Evolutionary conservation across 2,113 vertebrate species (phyloP).

Genomic region (Morphnarchus princeps): DNA sequence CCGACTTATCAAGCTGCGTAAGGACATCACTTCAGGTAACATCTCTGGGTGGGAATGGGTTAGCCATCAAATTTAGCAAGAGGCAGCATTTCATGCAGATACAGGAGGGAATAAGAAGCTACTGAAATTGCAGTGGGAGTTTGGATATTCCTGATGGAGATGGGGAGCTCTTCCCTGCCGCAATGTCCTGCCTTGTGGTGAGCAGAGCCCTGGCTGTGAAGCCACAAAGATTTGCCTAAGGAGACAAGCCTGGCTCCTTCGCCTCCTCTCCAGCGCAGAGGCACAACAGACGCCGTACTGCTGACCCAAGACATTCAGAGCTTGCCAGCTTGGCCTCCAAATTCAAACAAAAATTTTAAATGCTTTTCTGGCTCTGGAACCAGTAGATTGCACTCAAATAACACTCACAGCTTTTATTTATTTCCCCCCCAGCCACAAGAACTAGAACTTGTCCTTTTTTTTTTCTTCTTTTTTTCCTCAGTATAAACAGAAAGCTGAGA

Average conservation of each 20-base stretch:
- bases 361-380: conserved; percentile 20
- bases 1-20: neutral
- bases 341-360: conserved; percentile 31
- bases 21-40: neutral
- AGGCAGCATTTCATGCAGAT: neutral
- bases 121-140: neutral
- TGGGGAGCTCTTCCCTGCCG: neutral
- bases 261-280: neutral
- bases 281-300: neutral
- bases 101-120: neutral
- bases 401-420: conserved; percentile 33
- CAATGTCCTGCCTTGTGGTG: neutral
- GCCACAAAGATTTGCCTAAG: neutral
- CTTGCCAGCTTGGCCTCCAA: neutral
- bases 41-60: neutral
- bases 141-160: neutral
- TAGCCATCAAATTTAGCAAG: neutral
- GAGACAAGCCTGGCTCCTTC: neutral
- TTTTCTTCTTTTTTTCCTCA: neutral
- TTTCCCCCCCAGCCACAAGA: neutral
- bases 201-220: neutral
- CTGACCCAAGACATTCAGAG: conserved; percentile 2
- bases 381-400: conserved; percentile 7
- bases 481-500: neutral
- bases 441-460: neutral